Evolutionary conservation across 2,113 vertebrate genomes (phyloP), one percentile per base, ranked within the genome.

Genomic region (Cyanoramphus novaezelandiae): DNA sequence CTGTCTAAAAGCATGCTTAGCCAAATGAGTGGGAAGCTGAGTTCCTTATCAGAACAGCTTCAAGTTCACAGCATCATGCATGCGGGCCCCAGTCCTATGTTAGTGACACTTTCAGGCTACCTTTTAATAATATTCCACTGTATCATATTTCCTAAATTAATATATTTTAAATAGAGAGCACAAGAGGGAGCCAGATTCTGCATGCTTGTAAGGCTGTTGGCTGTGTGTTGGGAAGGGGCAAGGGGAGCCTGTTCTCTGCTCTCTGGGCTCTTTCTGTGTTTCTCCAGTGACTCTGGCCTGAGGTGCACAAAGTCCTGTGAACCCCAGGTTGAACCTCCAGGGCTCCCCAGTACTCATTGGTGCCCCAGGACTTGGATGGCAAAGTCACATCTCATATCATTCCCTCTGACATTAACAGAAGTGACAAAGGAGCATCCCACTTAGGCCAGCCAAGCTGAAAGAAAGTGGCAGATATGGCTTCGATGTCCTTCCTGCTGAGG

Each of bases 101-200:
- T 59, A 52, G 50, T 43, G 25, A 6, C 0, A 5, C 15, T 86
- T 70, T 53, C 69, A 86, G 35, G 29, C 7, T 12, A n/a, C 12
- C 23, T 33, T 16, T 37, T 75, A 75, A 84, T 72, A 81, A 55
- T 31, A 60, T 12, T 82, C 41, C 5, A 11, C 13, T 37, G 16
- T 57, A 50, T 13, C n/a, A 0, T 57, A 44, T 72, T 95, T 82
- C 24, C 47, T 71, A 89, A 86, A 95, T 60, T 77, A 82, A 65
- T 87, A 79, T 82, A 29, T 79, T 96, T 31, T 87, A 82, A 92
- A 29, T 27, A 95, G 47, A 91, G 86, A 65, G 91, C 96, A 95
- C 94, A 95, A 97, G 96, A 93, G 96, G 96, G 96, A 97, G 96
- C 96, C 95, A 97, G 77, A 97, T 94, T 95, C 96, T 96, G 81